Evolutionary conservation across 2,797 vertebrate species (phyloP).

Genomic region (Knipowitschia caucasica): DNA sequence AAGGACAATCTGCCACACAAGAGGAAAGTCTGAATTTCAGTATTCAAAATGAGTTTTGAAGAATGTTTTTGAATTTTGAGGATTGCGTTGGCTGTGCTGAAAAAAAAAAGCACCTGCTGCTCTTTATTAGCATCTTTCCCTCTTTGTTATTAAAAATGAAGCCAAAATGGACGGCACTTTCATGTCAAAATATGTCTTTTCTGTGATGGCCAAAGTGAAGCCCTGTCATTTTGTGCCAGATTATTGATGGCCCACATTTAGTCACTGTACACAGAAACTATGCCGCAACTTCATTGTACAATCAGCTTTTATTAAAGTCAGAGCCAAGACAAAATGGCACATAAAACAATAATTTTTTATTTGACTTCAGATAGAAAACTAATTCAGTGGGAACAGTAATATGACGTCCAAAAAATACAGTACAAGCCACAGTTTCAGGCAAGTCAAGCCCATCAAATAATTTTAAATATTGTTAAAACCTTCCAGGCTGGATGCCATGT

Average conservation of each 20-base stretch:
- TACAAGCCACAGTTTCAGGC: conserved; percentile 67
- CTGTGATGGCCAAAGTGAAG: conserved; percentile 49
- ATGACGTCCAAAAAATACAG: conserved; percentile 62
- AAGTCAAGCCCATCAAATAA: conserved; percentile 67
- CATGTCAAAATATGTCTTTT: conserved; percentile 57
- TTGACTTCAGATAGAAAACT: conserved; percentile 62
- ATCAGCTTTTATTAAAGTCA: conserved; percentile 69
- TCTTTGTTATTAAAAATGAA: conserved; percentile 71
- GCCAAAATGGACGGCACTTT: conserved; percentile 59
- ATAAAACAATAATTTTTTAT: conserved; percentile 77
- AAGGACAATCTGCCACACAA: not conserved
- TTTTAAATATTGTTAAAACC: conserved; percentile 74
- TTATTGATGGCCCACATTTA: conserved; percentile 53
- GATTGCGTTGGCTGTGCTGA: conserved; percentile 34
- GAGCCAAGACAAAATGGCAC: conserved; percentile 60
- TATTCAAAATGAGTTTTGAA: not conserved
- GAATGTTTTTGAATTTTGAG: conserved; percentile 46
- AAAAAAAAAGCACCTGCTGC: conserved; percentile 53
- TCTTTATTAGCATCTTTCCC: conserved; percentile 73
- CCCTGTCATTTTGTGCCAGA: conserved; percentile 56
- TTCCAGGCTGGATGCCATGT: conserved; percentile 74
- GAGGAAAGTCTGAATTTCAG: conserved; percentile 2
- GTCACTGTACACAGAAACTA: conserved; percentile 47
- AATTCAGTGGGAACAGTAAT: conserved; percentile 65
- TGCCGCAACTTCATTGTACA: conserved; percentile 53